Base-by-base conservation (phyloP, 2,888 invertebrate species). In the Drepanosiphum platanoidis region DNA sequence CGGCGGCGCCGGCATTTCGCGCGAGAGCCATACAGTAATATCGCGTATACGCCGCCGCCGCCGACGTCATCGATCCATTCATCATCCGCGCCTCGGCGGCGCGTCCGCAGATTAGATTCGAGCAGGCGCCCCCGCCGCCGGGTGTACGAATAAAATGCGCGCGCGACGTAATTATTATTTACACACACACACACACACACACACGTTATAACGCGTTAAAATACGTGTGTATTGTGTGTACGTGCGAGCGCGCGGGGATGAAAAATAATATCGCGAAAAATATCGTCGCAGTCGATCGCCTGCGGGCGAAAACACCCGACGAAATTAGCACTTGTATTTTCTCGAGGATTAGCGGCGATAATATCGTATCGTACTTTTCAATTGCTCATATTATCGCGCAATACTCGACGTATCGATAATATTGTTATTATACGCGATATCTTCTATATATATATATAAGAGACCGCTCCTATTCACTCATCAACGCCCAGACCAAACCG, bases 41-140 rank as follows among this genome's bases (percentile, higher is more conserved):
- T 39, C 32, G 18, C n/a, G 58, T 58, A 58, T 66, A 22, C 18
- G 15, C 1, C 4, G 11, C n/a, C 39, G 70, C 13, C 7, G 68
- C n/a, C 36, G 27, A 27, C 71, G 71, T 71, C 39, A 71, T 71
- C 71, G 71, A 71, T 71, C 71, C 71, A 71, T 71, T 39, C 71
- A 71, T 71, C 71, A 71, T 71, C 39, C 71, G 71, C 71, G 71
- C 71, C 71, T 39, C 15, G 71, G 71, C 71, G 70, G 70, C 70
- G 70, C 70, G 70, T 70, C 70, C 39, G n/a, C n/a, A 71, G 39
- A 71, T 71, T 71, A 71, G 39, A 71, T 71, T 71, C 27, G 39
- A 71, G 39, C 18, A 52, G 52, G 39, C 71, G 71, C 71, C 39
- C 15, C 71, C 71, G 71, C 71, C 39, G n/a, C 71, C 39, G 71